These are phyloP conservation scores for Artibeus lituratus DNA, from an alignment of 2,797 vertebrate genomes.

Conservation along the genomic window DNA sequence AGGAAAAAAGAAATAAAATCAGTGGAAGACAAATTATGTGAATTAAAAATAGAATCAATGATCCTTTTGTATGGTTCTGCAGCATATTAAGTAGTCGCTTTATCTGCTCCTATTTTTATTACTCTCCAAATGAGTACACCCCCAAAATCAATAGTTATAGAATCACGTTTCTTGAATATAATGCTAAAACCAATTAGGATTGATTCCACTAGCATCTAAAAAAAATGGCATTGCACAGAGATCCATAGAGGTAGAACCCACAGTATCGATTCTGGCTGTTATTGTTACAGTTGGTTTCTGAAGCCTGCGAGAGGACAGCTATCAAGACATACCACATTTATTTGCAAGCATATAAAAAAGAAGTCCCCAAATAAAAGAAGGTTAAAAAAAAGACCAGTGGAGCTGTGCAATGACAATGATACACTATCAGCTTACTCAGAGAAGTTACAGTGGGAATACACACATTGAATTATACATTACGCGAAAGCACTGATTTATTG, in stretches of 20 bases:
- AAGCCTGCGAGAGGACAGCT: slow-evolving; percentile 80
- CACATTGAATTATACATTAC: slow-evolving; percentile 99
- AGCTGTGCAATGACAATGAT: slow-evolving; percentile 94
- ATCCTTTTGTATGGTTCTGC: slow-evolving; percentile 72
- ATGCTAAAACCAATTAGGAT: slow-evolving; percentile 91
- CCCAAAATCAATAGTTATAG: slow-evolving; percentile 93
- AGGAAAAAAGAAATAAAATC: slow-evolving; percentile 76
- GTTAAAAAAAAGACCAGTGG: slow-evolving; percentile 67
- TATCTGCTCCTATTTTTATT: slow-evolving; percentile 93
- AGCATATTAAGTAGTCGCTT: slow-evolving; percentile 92
- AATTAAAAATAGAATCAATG: slow-evolving; percentile 82
- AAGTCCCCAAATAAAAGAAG: slow-evolving; percentile 84
- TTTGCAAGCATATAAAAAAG: slow-evolving; percentile 85
- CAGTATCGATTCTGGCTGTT: slow-evolving; percentile 90
- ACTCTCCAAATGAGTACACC: slow-evolving; percentile 85
- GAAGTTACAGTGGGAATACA: slow-evolving; percentile 98
- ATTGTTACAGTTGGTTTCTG: slow-evolving; percentile 86
- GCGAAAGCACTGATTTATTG: slow-evolving; percentile 99
- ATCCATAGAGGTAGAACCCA: slow-evolving; percentile 84
- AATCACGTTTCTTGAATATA: slow-evolving; percentile 96
- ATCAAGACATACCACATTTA: slow-evolving; percentile 84
- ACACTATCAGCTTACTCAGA: slow-evolving; percentile 96
- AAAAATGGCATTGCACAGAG: slow-evolving; percentile 83
- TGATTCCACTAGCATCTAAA: slow-evolving; percentile 92
- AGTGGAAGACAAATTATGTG: slow-evolving; percentile 78